These are phyloP conservation scores for Actenoides hombroni DNA, from an alignment of 2,113 vertebrate genomes.

Conservation along the genomic window DNA sequence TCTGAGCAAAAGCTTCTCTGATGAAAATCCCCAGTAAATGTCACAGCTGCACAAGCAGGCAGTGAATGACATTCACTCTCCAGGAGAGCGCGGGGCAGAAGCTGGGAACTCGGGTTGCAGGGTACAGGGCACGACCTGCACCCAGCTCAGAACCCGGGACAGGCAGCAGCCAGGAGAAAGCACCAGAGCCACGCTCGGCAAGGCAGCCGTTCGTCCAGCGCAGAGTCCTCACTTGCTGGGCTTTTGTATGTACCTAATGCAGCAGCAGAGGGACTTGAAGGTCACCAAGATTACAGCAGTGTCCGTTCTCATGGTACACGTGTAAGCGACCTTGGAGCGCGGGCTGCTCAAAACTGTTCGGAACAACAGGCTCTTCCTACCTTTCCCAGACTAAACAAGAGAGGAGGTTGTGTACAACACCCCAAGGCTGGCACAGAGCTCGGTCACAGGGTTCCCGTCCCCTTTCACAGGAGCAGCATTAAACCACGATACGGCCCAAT, in stretches of 20 bases:
- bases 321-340: accelerated
- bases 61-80: not conserved
- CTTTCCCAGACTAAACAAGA: not conserved
- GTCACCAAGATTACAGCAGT: not conserved
- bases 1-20: not conserved
- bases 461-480: not conserved
- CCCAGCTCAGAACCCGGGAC: accelerated
- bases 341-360: not conserved
- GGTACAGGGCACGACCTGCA: not conserved
- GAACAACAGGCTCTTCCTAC: not conserved
- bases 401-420: no score
- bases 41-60: not conserved
- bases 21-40: not conserved
- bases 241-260: not conserved
- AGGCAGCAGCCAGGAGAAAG: not conserved
- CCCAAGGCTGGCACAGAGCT: not conserved
- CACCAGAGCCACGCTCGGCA: accelerated
- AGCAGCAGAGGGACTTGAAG: not conserved
- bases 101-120: not conserved
- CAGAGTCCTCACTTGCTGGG: not conserved
- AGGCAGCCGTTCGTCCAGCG: not conserved
- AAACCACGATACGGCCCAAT: accelerated
- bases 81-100: not conserved
- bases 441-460: not conserved
- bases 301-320: not conserved